Conservation (phyloP, 2,797 vertebrate species). For the Oophaga sylvatica region DNA sequence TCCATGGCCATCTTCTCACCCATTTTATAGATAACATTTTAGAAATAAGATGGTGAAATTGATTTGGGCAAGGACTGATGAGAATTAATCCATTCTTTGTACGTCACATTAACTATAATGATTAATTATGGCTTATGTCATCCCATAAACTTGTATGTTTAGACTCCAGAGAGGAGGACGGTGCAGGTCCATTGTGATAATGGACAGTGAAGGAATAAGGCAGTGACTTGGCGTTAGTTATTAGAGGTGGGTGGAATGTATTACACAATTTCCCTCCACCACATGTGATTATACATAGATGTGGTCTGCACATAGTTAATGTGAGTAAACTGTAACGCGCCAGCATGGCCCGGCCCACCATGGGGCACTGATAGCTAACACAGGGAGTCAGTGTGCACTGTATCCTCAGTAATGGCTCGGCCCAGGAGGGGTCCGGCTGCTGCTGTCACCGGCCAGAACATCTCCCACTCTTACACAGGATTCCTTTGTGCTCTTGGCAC, state of each 20-base stretch:
- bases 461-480: conserved; percentile 35
- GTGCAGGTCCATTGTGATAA: no score
- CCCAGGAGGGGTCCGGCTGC: conserved; percentile 40
- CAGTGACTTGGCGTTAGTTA: background rate
- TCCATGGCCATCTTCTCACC: no score
- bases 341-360: background rate
- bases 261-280: background rate
- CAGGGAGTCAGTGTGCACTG: conserved; percentile 13
- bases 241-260: background rate
- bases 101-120: no score
- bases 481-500: conserved; percentile 45
- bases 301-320: conserved; percentile 27
- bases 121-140: no score
- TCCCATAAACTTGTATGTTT: no score
- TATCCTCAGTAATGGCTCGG: conserved; percentile 22
- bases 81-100: no score
- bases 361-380: conserved; percentile 43
- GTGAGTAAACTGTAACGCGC: conserved; percentile 23
- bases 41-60: no score
- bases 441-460: conserved; percentile 34
- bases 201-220: background rate
- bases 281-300: conserved; percentile 18
- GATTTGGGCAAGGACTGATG: no score
- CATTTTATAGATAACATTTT: no score
- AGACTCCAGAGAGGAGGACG: no score